Base-by-base conservation (phyloP, 2,888 invertebrate genomes). In the Standfussiana lucernea region DNA sequence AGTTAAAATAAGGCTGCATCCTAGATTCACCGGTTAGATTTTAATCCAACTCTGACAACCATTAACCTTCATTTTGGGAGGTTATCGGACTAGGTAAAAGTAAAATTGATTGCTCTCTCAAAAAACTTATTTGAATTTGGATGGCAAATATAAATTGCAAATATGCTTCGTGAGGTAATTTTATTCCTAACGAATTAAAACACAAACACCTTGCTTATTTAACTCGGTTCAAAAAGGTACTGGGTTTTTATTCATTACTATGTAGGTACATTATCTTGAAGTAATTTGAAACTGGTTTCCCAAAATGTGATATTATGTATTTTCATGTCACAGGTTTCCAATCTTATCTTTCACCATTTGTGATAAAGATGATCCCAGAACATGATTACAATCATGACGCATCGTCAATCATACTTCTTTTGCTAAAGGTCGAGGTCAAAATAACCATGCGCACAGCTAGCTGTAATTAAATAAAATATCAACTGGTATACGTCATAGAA, bases 401-500 rank as follows among this genome's bases (percentile, higher is more conserved):
- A 84, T 84, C 75, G 72, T 72, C 65, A 53, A 65, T 71, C 64
- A 72, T 62, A 35, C 0, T 21, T 75, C 70, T 71, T 83, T 62
- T 83, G 61, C 61, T 73, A 40, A 40, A 42, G 42, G 47, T 45
- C n/a, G 35, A 68, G 40, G 62, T 79, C 75, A 64, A 83, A 83
- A 79, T 79, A 82, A 37, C 59, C 45, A 45, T 71, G 37, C 50
- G 37, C 71, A 71, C 62, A 75, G 45, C 67, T 32, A 66, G 61
- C 40, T 53, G 80, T 72, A 78, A 81, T 79, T 62, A 79, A 82
- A 83, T 79, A 70, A 74, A 73, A 74, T 73, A 69, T 72, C 32
- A 45, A 82, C n/a, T n/a, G 28, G 28, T 56, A 28, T 28, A 47
- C 59, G 82, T 64, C 37, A n/a, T 18, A 24, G 18, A 24, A n/a